Base-by-base conservation (phyloP, 2,113 vertebrate genomes). In the Xiphophorus maculatus region DNA sequence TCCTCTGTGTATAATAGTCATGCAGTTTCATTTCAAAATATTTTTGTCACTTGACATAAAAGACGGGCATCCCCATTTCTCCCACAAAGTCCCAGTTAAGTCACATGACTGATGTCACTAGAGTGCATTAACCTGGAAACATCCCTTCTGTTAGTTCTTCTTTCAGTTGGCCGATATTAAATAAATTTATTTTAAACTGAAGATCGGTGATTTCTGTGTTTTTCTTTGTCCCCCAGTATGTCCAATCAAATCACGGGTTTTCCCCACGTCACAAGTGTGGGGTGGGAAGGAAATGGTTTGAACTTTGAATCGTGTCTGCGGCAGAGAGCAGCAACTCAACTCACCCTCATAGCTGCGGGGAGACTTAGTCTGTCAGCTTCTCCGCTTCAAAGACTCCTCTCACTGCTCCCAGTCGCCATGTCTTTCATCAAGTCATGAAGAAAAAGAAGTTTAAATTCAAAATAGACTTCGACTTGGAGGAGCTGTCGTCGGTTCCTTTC, bases 361-460 rank as follows among this genome's bases (percentile, higher is more conserved):
- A 19, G 5, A 48, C 44, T 19, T 17, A 19, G 44, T 48, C 44
- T 19, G 44, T 48, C 44, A 63, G 51, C 67, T 29, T 1, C 8
- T 44, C 66, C 40, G 54, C 54, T 15, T 7, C 51, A 76, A 10
- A n/a, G 69, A 33, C 28, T 69, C 19, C 15, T 29, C 32, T 37
- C 0, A 32, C 4, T 13, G 1, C 42, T 4, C 13, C 3, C 6
- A 44, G 0, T 25, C 4, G 77, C 0, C 78, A 96, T 96, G 96
- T 95, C 96, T 25, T 96, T 97, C 93, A 94, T 93, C 80, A 95
- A n/a, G n/a, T 98, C 86, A 95, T 94, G 93, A 99, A 95, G 88
- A 99, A 97, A 65, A 99, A 99, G 94, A 96, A 94, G 87, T 99
- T 97, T 71, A 97, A 97, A 85, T 99, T 99, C 65, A 96, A 93